Evolutionary conservation across 2,797 vertebrate genomes (phyloP).

Genomic region (Pampus argenteus): DNA sequence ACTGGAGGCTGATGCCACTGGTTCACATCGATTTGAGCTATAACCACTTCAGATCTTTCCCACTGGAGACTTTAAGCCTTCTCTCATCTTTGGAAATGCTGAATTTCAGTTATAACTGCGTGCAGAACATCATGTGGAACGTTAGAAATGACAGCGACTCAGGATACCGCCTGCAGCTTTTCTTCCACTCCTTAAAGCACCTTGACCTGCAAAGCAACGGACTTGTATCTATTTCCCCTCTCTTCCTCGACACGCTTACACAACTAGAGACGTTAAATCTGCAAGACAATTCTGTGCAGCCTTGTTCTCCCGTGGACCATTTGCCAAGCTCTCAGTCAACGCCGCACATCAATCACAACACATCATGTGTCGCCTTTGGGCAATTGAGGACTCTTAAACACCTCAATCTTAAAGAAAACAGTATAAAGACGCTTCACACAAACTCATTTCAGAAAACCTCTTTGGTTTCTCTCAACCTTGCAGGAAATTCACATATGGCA

Average conservation of each 20-base stretch:
- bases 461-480: conserved; percentile 78
- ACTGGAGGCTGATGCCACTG: conserved; percentile 64
- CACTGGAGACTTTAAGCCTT: conserved; percentile 78
- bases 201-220: conserved; percentile 78
- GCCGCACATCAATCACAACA: conserved; percentile 4
- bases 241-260: conserved; percentile 72
- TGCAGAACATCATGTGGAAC: conserved; percentile 75
- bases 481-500: conserved; percentile 68
- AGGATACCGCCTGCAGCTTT: conserved; percentile 43
- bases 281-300: conserved; percentile 75
- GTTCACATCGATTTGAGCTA: conserved; percentile 85
- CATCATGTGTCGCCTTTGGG: conserved; percentile 70
- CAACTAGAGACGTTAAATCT: conserved; percentile 79
- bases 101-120: conserved; percentile 85
- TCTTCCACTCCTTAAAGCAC: conserved; percentile 73
- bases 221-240: conserved; percentile 67
- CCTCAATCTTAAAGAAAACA: conserved; percentile 78
- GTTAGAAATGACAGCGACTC: conserved; percentile 48
- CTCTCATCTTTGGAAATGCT: conserved; percentile 81
- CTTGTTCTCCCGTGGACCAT: conserved; percentile 53
- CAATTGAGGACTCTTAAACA: conserved; percentile 74
- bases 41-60: conserved; percentile 83
- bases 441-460: conserved; percentile 70
- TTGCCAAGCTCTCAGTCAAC: conserved; percentile 18
- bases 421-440: conserved; percentile 65